Conservation (phyloP, 1,140 invertebrate species). For the Pemphigus obesinymphae region DNA sequence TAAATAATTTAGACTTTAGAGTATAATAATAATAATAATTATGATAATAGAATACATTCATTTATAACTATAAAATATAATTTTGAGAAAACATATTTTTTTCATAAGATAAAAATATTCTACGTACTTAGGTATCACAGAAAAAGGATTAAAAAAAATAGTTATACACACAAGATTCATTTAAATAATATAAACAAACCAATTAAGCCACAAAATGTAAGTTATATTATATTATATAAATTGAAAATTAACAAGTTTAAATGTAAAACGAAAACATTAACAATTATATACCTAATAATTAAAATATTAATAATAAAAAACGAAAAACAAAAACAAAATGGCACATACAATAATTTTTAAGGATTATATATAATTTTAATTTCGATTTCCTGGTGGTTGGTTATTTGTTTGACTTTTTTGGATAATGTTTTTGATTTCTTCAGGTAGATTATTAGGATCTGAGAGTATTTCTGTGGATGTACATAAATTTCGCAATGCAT, state of each 20-base stretch:
- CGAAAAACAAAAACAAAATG: not conserved
- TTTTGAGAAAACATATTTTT: not conserved
- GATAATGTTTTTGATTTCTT: constrained; percentile 61
- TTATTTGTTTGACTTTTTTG: constrained; percentile 11
- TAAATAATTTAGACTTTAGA: not conserved
- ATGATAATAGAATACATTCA: not conserved
- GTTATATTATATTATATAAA: not conserved
- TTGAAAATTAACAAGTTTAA: constrained; percentile 16
- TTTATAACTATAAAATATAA: not conserved
- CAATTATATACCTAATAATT: constrained; percentile 10
- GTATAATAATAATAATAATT: not conserved
- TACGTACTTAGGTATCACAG: not conserved
- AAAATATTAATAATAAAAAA: not conserved
- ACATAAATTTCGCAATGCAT: constrained; percentile 82
- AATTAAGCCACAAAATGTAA: not conserved
- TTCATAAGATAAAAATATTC: not conserved
- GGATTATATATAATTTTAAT: not conserved
- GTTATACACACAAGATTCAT: not conserved
- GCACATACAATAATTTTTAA: not conserved
- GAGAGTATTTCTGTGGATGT: constrained; percentile 89
- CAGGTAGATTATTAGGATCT: constrained; percentile 77
- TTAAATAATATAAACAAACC: constrained; percentile 15
- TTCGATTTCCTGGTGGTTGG: constrained; percentile 5
- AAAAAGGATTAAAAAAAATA: not conserved
- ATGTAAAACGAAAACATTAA: constrained; percentile 12